Evolutionary conservation across 92 coral and sea anemone genomes (phyloP).

Genomic region (Anthopleura xanthogrammica): DNA sequence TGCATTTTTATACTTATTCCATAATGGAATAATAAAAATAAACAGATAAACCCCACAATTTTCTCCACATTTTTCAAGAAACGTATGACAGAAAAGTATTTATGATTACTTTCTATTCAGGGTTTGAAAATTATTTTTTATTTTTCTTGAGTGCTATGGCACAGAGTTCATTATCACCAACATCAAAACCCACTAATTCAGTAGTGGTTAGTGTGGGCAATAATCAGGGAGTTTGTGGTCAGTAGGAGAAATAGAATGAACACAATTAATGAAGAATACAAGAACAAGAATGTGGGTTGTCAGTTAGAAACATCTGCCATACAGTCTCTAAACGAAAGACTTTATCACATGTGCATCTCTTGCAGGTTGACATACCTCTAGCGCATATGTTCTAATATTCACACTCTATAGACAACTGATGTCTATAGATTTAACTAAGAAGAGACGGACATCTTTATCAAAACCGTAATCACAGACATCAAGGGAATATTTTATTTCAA

Average conservation of each 20-base stretch:
- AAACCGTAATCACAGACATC: neutral
- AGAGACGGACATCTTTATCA: neutral
- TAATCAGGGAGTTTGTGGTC: neutral
- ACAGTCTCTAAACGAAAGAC: neutral
- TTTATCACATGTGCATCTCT: neutral
- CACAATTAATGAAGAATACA: neutral
- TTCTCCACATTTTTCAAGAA: neutral
- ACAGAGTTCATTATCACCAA: neutral
- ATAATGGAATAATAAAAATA: neutral
- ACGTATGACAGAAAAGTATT: neutral
- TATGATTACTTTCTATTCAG: too few relatives aligned
- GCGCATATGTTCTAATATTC: neutral
- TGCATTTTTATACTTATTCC: too few relatives aligned
- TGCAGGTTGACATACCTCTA: neutral
- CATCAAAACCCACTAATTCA: neutral
- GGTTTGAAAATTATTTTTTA: neutral
- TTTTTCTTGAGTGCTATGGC: neutral
- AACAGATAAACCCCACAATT: neutral
- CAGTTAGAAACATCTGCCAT: conserved; percentile 1
- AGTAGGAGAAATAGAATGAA: neutral
- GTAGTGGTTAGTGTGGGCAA: neutral
- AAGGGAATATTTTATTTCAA: neutral
- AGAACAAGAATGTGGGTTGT: neutral
- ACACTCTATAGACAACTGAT: neutral
- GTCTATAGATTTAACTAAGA: neutral